Evolutionary conservation across 2,113 vertebrate genomes (phyloP), one percentile per base, ranked within the genome.

Genomic region (Pteruthius melanotis): DNA sequence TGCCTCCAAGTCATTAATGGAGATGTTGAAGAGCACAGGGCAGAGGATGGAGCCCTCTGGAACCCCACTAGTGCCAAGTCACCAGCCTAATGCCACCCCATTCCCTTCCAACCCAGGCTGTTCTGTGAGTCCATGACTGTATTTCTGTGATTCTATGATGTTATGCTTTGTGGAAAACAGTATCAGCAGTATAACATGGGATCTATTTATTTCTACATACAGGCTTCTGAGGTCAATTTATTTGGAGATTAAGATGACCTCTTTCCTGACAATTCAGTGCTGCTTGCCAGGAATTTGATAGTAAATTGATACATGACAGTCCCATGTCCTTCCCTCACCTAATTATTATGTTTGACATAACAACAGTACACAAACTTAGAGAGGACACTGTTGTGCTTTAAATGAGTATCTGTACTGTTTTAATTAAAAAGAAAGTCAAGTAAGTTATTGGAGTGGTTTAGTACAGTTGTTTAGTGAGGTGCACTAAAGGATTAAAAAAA

Each of bases 401-500:
- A 96, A 96, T 86, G 59, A 35, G 37, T 83, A 45, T 70, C 50
- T 82, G 44, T 16, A 80, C 20, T 49, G 39, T 40, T 92, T 68
- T 50, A 95, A 85, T 95, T 97, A 94, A 95, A 95, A 93, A 83
- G 72, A 94, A 93, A 95, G 27, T 71, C 47, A 76, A 39, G 56
- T 59, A 72, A 57, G 52, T 87, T 89, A 57, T 87, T 86, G 28
- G 13, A 47, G 17, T 56, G 53, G 39, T 80, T 95, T 81, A 78
- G 6, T 14, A 70, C 47, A 84, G 23, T 56, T 42, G 30, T n/a
- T 65, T 44, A 72, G 39, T 77, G 65, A 50, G 69, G 37, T 37
- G 82, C 42, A 71, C 33, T 87, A 14, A 44, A 95, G 11, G 24
- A 93, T 68, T 66, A 6, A 57, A 90, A 57, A 90, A 85, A 13